Evolutionary conservation across 1,140 invertebrate species (phyloP).

Genomic region (Lanistes nyassanus): DNA sequence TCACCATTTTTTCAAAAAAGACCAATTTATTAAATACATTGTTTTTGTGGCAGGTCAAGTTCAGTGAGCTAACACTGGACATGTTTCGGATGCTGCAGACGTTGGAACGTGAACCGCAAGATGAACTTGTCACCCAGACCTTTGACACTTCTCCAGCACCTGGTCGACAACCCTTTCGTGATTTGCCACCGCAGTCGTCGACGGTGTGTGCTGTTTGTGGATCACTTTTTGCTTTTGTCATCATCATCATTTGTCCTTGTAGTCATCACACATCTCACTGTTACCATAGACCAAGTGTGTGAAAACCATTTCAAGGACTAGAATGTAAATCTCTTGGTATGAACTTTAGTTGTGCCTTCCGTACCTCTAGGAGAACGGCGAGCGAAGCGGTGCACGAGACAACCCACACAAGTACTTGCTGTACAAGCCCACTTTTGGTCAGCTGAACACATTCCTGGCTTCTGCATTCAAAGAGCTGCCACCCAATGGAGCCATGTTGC

Average conservation of each 20-base stretch:
- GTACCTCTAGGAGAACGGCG: slow-evolving; percentile 57
- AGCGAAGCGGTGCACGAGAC: slow-evolving; percentile 74
- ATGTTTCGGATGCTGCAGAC: slow-evolving; percentile 98
- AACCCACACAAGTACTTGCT: slow-evolving; percentile 98
- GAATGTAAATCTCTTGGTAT: neutral
- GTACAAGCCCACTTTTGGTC: slow-evolving; percentile 94
- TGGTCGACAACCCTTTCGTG: slow-evolving; percentile 72
- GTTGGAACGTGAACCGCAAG: slow-evolving; percentile 89
- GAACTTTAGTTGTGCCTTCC: neutral
- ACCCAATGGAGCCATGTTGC: slow-evolving; percentile 86
- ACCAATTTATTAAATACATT: no score
- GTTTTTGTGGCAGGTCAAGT: slow-evolving; percentile 80
- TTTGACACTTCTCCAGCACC: slow-evolving; percentile 89
- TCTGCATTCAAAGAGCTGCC: slow-evolving; percentile 95
- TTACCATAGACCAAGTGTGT: no score
- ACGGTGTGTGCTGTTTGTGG: neutral
- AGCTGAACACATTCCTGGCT: slow-evolving; percentile 92
- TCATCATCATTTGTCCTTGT: neutral
- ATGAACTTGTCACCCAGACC: slow-evolving; percentile 76
- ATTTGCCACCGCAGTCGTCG: slow-evolving; percentile 17
- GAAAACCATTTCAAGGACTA: neutral
- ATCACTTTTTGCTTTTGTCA: no score
- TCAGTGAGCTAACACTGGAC: slow-evolving; percentile 96
- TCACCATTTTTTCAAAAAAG: no score
- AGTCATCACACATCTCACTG: neutral